These are phyloP conservation scores for Oscheius sp. DNA, from an alignment of 1,140 invertebrate species.

Conservation along the genomic window DNA sequence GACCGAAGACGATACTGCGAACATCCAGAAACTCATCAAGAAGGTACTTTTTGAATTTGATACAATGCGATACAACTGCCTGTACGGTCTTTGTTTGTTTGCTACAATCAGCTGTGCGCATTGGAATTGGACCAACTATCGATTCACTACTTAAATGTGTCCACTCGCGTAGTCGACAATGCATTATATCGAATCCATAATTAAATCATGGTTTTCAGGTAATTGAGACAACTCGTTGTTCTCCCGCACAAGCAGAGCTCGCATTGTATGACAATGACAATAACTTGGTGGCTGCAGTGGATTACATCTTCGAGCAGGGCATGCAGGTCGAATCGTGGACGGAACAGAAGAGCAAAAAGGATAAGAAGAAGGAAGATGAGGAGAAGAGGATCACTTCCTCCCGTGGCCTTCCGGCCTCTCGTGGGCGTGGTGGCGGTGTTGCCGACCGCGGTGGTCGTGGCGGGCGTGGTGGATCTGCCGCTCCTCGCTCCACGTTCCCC, in stretches of 20 bases:
- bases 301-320: slow-evolving; percentile 25
- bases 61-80: neutral
- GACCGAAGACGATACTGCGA: neutral
- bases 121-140: neutral
- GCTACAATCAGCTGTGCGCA: neutral
- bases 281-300: slow-evolving; percentile 15
- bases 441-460: slow-evolving; percentile 12
- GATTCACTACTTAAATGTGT: neutral
- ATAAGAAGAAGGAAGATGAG: slow-evolving; percentile 33
- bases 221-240: slow-evolving; percentile 34
- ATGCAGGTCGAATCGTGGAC: slow-evolving; percentile 34
- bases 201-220: slow-evolving; percentile 8
- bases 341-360: slow-evolving; percentile 34
- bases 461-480: slow-evolving; percentile 19
- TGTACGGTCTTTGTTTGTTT: neutral
- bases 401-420: neutral
- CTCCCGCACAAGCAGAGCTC: slow-evolving; percentile 29
- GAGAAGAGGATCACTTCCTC: neutral
- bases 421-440: slow-evolving; percentile 5
- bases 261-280: slow-evolving; percentile 33
- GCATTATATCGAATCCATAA: neutral
- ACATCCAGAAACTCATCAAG: slow-evolving; percentile 28
- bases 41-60: neutral
- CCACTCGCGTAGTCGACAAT: neutral
- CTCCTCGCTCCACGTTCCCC: neutral